These are phyloP conservation scores for Coreoperca whiteheadi DNA, from an alignment of 2,113 vertebrate genomes.

Conservation along the genomic window DNA sequence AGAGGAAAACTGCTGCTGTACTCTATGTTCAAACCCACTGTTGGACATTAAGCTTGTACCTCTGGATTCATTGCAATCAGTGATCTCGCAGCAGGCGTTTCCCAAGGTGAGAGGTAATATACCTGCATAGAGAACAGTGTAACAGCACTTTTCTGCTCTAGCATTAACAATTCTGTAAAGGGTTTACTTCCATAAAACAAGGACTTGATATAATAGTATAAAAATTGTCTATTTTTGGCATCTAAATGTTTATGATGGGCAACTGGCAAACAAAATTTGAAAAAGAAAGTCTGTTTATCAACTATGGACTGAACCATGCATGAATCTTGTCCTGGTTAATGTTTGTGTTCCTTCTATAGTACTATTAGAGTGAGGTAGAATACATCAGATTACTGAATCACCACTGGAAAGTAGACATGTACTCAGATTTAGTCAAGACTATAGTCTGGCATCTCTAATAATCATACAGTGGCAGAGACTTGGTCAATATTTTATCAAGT, in stretches of 20 bases:
- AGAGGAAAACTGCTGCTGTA: neutral
- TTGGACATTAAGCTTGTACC: neutral
- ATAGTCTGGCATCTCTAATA: neutral
- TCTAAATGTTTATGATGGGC: neutral
- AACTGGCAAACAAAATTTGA: neutral
- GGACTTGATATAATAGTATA: neutral
- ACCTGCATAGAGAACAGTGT: neutral
- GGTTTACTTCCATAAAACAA: neutral
- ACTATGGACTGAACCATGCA: neutral
- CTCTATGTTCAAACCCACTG: neutral
- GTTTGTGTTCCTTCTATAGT: neutral
- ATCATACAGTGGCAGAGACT: neutral
- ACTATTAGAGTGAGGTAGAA: neutral
- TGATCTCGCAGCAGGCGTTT: constrained; percentile 2
- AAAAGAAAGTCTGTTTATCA: neutral
- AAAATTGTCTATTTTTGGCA: constrained; percentile 1
- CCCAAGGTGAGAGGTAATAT: neutral
- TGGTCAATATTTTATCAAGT: too few species aligned
- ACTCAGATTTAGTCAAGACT: neutral
- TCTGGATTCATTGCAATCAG: neutral
- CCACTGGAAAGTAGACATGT: neutral
- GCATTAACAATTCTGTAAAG: neutral
- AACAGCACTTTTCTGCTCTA: neutral
- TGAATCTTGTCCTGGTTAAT: neutral
- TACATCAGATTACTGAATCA: neutral